Evolutionary conservation across 2,797 vertebrate species (phyloP), one percentile per base, ranked within the genome.

Genomic region (Cottoperca gobio): DNA sequence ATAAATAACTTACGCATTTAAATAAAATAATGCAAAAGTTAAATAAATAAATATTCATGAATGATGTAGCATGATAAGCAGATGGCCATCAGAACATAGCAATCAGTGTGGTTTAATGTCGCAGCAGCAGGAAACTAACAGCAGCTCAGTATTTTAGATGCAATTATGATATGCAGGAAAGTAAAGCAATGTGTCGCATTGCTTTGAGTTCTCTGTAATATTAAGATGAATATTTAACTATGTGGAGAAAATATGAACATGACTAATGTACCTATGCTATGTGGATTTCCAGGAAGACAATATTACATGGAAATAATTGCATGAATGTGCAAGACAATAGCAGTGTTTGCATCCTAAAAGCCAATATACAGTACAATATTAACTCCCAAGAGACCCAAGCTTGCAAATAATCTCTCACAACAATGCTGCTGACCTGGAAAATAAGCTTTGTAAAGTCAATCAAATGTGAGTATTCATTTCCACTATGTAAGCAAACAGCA

Each of bases 111-210:
- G 24, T 63, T 72, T 26, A 61, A 53, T 46, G 50, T 17, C 5
- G 43, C 66, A 71, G 67, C 55, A 24, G 31, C 0, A 14, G 63
- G 67, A 63, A 79, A 42, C 17, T 26, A 43, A 33, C 57, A 59
- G 66, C 55, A 33, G 39, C 65, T 62, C 45, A 8, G 54, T 57
- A 61, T 76, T 86, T 86, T 35, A 84, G 72, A 86, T 86, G 45
- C 16, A 81, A 78, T 82, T 83, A 80, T 64, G 82, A 88, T 83
- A 81, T 76, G 75, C 67, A 76, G 52, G 85, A 49, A 10, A 65
- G 64, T 48, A 68, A 61, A 64, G 67, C n/a, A 24, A 60, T 19
- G 33, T 70, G 53, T 62, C 39, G 43, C 24, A 49, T 4, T 26
- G 40, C 52, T 60, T 52, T 61, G 50, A 68, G 33, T 48, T 9